Conservation (phyloP, 1,140 invertebrate genomes). For the Papilio dardanus region DNA sequence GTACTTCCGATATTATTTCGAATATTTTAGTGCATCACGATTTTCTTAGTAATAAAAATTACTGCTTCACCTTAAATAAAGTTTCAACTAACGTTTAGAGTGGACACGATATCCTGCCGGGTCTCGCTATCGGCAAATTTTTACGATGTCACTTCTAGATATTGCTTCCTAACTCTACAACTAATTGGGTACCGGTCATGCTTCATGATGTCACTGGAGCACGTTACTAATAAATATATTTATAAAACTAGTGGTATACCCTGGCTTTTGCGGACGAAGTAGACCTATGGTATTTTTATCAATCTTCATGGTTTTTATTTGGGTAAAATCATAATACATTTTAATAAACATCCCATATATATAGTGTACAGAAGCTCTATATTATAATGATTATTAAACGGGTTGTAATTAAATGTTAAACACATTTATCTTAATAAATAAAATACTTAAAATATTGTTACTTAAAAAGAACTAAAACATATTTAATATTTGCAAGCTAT, state of each 20-base stretch:
- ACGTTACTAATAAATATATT: background rate
- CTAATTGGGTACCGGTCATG: constrained; percentile 34
- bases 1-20: too few species aligned
- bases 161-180: constrained; percentile 38
- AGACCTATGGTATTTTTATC: too few species aligned
- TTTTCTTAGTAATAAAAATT: background rate
- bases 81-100: constrained; percentile 35
- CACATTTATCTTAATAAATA: background rate
- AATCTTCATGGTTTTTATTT: too few species aligned
- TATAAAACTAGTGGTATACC: background rate
- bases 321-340: too few species aligned
- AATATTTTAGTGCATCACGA: too few species aligned
- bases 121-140: constrained; percentile 35
- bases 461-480: background rate
- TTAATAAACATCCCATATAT: background rate
- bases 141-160: constrained; percentile 37
- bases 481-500: background rate
- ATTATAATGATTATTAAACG: background rate
- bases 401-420: background rate
- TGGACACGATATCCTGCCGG: background rate
- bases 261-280: background rate
- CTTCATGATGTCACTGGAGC: constrained; percentile 17
- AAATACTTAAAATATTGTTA: background rate
- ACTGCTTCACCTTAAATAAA: constrained; percentile 28
- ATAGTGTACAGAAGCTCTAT: background rate